phyloP scores from a whole-genome alignment of 2,113 vertebrate genomes.

The Nyctibius bracteatus region DNA sequence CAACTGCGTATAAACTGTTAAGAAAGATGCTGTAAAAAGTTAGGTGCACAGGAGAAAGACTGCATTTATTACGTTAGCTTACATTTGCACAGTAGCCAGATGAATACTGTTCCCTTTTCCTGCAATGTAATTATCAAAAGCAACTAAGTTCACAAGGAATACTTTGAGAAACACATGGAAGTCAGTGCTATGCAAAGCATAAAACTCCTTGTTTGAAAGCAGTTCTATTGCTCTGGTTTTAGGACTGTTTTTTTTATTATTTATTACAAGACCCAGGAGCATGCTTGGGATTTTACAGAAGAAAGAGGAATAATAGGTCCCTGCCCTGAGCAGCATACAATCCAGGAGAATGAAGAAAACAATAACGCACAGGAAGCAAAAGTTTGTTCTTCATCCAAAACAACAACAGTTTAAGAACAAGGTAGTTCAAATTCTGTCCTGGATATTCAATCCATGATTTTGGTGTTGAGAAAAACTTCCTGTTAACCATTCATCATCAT shows the following conservation, averaged over 20 bases:
- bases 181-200: neutral
- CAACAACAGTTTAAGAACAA: neutral
- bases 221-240: neutral
- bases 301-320: neutral
- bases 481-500: neutral
- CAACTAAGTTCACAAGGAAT: neutral
- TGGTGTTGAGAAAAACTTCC: neutral
- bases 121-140: neutral
- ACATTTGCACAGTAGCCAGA: neutral
- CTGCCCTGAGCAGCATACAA: neutral
- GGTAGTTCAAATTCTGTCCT: neutral
- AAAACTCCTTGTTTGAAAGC: neutral
- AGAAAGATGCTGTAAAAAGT: neutral
- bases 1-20: neutral
- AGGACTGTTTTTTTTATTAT: neutral
- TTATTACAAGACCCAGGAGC: neutral
- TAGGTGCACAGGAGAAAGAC: neutral
- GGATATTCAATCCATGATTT: neutral
- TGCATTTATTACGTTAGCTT: slow-evolving; percentile 1
- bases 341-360: neutral
- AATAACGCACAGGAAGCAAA: neutral
- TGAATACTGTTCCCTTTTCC: neutral
- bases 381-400: neutral
- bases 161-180: neutral
- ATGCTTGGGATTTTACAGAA: neutral